These are phyloP conservation scores for Lasius platythorax DNA, from an alignment of 2,888 invertebrate genomes.

Conservation along the genomic window DNA sequence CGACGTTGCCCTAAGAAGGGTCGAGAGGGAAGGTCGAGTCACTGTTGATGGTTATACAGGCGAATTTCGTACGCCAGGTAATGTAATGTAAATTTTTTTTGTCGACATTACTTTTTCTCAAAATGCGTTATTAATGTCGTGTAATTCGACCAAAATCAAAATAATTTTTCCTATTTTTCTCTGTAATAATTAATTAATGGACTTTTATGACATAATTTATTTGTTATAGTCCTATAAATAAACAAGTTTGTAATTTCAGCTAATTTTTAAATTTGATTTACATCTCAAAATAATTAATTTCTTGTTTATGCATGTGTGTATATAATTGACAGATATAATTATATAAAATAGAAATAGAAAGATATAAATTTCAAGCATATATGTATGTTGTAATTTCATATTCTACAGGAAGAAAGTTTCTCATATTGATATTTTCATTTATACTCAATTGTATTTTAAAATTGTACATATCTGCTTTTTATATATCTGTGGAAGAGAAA, in stretches of 20 bases:
- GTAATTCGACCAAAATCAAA: not conserved
- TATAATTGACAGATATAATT: not conserved
- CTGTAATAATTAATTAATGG: not conserved
- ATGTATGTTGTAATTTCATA: not conserved
- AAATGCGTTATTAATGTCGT: not conserved
- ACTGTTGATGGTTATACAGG: slow-evolving; percentile 95
- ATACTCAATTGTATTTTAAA: not conserved
- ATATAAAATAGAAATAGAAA: not conserved
- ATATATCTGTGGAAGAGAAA: not conserved
- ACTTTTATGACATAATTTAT: not conserved
- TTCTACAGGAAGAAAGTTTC: not conserved
- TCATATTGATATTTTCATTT: not conserved
- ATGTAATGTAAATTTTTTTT: slow-evolving; percentile 49
- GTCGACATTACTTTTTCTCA: not conserved
- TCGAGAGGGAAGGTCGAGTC: slow-evolving; percentile 94
- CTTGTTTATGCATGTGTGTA: not conserved
- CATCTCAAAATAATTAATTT: not conserved
- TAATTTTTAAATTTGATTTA: not conserved
- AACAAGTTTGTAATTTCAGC: not conserved
- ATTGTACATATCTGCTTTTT: not conserved
- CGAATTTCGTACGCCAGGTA: slow-evolving; percentile 95
- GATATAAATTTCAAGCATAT: not conserved
- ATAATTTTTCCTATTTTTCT: not conserved
- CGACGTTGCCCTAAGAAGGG: slow-evolving; percentile 93
- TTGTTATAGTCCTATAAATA: not conserved